Percentiles rank a stretch among this genome's conserved stretches.
phyloP scores from a whole-genome alignment of 53 echinoderm and acorn worm species.

The Echinometra lucunter region DNA sequence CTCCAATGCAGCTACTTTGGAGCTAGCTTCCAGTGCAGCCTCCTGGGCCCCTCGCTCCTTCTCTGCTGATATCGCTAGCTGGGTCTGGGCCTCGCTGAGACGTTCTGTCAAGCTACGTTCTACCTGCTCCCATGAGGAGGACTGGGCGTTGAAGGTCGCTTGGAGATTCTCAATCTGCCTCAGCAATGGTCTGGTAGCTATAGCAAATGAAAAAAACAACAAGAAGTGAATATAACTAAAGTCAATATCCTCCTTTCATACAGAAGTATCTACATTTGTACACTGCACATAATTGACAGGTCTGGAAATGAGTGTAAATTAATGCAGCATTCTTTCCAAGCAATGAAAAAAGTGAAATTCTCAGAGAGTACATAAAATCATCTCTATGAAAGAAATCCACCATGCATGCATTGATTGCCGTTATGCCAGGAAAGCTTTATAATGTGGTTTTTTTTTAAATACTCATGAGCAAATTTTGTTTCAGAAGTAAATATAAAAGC shows the following conservation, averaged over 20 bases:
- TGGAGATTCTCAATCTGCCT: slow-evolving; percentile 98
- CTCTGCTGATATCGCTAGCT: slow-evolving; percentile 84
- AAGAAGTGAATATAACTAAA: background rate
- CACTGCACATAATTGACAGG: background rate
- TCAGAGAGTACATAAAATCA: too few relatives aligned
- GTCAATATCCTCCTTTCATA: background rate
- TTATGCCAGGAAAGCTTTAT: too few relatives aligned
- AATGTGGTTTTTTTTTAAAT: too few relatives aligned
- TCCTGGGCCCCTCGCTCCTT: slow-evolving; percentile 90
- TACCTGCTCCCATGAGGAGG: slow-evolving; percentile 92
- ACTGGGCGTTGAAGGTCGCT: slow-evolving; percentile 95
- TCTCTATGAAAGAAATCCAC: too few relatives aligned
- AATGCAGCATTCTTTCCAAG: too few relatives aligned
- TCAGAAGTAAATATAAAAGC: too few relatives aligned
- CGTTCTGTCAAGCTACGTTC: slow-evolving; percentile 93
- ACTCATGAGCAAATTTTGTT: too few relatives aligned
- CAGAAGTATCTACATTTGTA: background rate
- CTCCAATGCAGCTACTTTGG: slow-evolving; percentile 91
- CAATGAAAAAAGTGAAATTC: too few relatives aligned
- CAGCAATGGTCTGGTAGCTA: slow-evolving; percentile 93
- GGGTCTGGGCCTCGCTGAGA: slow-evolving; percentile 86
- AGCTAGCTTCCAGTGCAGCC: slow-evolving; percentile 80
- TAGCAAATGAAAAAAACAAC: background rate
- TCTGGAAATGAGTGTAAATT: too few relatives aligned
- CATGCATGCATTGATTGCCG: too few relatives aligned